Base-by-base conservation (phyloP, 2,797 vertebrate genomes). In the Thaleichthys pacificus region DNA sequence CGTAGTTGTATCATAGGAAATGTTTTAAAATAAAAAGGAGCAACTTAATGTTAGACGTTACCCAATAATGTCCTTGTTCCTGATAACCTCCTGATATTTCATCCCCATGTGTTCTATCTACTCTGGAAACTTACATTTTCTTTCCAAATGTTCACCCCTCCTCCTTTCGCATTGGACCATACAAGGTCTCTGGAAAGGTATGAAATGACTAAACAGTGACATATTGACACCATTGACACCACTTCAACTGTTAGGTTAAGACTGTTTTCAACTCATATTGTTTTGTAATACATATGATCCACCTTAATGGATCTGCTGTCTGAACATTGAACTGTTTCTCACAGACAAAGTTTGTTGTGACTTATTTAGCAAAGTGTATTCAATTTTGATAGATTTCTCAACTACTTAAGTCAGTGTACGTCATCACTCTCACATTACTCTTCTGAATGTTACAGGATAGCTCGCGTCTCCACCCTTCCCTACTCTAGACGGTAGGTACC, bases 181-280 rank as follows among this genome's bases (percentile, higher is more conserved):
- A 91, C 85, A 91, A 95, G 94, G 89, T 96, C 93, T 91, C 93
- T 95, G 85, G 92, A 94, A 94, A 96, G 94, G 94, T 94, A 95
- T 89, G 94, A 91, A 72, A 88, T 76, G 0, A 84, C 80, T 77
- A 80, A 84, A 87, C 70, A 67, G 75, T 84, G 78, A 88, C 70
- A 83, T 35, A 66, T 56, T 83, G 74, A 80, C 77, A 81, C 30
- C 26, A 75, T 78, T 82, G 76, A 86, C 64, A 73, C 61, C 26
- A 32, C 49, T 63, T 28, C 67, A 7, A 76, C 12, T 54, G 14
- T 58, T 30, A 15, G 15, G 17, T 3, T 54, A 54, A 54, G 51
- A 5, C 15, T 68, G 71, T 71, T 17, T 3, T 75, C 51, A 56
- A 56, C 49, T 51, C 57, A 68, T 26, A 51, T 28, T 56, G n/a